Percentiles rank a stretch among this genome's conserved stretches.
Evolutionary conservation across 2,888 invertebrate genomes (phyloP).

Genomic region (Sarcophaga variegata): DNA sequence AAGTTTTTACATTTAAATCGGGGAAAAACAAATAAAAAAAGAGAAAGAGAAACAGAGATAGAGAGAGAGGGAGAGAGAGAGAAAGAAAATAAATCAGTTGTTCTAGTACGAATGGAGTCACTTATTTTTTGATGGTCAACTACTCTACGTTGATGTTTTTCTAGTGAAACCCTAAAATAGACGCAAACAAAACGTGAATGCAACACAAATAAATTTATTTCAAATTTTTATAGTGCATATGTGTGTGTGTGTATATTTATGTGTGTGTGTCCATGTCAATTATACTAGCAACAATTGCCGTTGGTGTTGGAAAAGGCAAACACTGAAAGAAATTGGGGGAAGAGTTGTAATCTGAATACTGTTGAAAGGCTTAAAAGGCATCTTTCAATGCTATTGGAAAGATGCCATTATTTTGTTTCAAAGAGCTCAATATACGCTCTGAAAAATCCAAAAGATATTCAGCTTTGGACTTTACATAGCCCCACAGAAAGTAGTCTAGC

Average conservation of each 20-base stretch:
- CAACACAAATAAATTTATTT: background rate
- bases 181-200: constrained; percentile 5
- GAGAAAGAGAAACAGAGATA: background rate
- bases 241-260: background rate
- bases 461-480: too few relatives aligned
- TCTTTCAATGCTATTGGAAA: too few relatives aligned
- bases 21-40: background rate
- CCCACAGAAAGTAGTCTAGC: too few relatives aligned
- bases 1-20: constrained; percentile 36
- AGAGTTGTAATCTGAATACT: too few relatives aligned
- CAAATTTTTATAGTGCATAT: background rate
- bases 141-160: constrained; percentile 11
- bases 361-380: too few relatives aligned
- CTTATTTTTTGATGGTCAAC: constrained; percentile 60
- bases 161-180: constrained; percentile 27
- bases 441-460: too few relatives aligned
- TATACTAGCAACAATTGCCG: background rate
- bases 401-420: too few relatives aligned
- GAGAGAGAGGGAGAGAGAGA: background rate
- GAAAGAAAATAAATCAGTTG: constrained; percentile 49
- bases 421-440: too few relatives aligned
- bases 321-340: background rate
- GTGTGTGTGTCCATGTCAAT: background rate
- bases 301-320: background rate
- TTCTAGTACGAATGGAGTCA: constrained; percentile 16